Evolutionary conservation across 2,797 vertebrate genomes (phyloP).

Genomic region (Ispidina lecontei): DNA sequence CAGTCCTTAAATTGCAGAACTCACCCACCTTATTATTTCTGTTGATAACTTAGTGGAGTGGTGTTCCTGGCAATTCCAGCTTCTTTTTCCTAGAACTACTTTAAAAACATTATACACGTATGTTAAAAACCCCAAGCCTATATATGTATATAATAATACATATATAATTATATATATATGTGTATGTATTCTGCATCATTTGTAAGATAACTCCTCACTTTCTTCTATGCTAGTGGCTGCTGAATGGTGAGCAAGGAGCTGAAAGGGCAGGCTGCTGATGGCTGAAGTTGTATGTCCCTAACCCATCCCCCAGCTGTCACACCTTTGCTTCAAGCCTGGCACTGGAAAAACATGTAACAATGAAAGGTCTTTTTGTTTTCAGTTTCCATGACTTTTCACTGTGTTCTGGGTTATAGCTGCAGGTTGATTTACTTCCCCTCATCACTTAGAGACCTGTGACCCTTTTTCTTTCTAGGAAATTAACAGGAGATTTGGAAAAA

Average conservation of each 20-base stretch:
- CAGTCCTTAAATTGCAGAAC: background rate
- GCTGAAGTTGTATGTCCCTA: background rate
- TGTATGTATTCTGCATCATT: background rate
- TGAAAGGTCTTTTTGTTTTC: background rate
- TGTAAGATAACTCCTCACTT: background rate
- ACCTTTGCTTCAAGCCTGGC: background rate
- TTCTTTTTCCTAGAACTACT: background rate
- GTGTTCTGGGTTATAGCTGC: background rate
- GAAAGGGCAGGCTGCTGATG: background rate
- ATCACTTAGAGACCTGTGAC: background rate
- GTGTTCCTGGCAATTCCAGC: background rate
- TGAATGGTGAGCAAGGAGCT: background rate
- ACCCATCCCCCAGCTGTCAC: background rate
- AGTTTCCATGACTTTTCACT: background rate
- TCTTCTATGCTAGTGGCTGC: background rate
- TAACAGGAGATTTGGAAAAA: background rate
- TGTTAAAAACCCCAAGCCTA: background rate
- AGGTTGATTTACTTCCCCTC: background rate
- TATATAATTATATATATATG: background rate
- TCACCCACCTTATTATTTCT: background rate
- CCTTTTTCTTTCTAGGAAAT: background rate
- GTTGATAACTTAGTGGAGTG: fast-evolving
- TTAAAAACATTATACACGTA: background rate
- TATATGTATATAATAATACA: background rate
- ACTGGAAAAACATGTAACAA: background rate